These are phyloP conservation scores for Desmophyllum pertusum DNA, from an alignment of 92 coral and sea anemone species.

Conservation along the genomic window DNA sequence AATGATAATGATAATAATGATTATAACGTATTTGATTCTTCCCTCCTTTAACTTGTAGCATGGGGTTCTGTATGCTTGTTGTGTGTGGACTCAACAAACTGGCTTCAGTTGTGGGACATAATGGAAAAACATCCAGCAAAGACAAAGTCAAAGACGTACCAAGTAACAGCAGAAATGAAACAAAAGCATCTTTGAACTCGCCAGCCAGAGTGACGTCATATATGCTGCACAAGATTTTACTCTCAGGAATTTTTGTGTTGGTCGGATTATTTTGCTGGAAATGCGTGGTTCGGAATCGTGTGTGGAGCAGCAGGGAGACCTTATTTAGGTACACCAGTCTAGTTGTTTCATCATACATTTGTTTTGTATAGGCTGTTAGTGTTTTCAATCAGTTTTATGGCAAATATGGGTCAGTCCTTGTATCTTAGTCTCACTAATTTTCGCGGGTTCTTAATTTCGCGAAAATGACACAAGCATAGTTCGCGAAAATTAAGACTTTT, in stretches of 20 bases:
- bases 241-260: slow-evolving; percentile 43
- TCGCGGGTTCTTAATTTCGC: too few species aligned
- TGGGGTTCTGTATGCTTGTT: slow-evolving; percentile 85
- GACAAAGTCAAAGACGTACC: background rate
- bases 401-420: too few species aligned
- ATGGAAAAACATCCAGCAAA: background rate
- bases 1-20: too few species aligned
- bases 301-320: slow-evolving; percentile 85
- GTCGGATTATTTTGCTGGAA: slow-evolving; percentile 76
- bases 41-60: slow-evolving; percentile 41
- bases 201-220: background rate
- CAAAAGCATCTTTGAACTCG: background rate
- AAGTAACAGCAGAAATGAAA: background rate
- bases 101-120: slow-evolving; percentile 19
- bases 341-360: background rate
- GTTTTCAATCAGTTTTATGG: too few species aligned
- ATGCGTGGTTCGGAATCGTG: slow-evolving; percentile 69
- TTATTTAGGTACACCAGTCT: slow-evolving; percentile 57
- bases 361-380: too few species aligned
- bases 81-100: slow-evolving; percentile 70
- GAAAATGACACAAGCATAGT: too few species aligned
- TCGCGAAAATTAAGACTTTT: too few species aligned
- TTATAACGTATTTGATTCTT: too few species aligned
- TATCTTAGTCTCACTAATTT: too few species aligned
- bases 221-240: slow-evolving; percentile 32